Evolutionary conservation across 2,113 vertebrate genomes (phyloP), one percentile per base, ranked within the genome.

Genomic region (Silurus meridionalis): DNA sequence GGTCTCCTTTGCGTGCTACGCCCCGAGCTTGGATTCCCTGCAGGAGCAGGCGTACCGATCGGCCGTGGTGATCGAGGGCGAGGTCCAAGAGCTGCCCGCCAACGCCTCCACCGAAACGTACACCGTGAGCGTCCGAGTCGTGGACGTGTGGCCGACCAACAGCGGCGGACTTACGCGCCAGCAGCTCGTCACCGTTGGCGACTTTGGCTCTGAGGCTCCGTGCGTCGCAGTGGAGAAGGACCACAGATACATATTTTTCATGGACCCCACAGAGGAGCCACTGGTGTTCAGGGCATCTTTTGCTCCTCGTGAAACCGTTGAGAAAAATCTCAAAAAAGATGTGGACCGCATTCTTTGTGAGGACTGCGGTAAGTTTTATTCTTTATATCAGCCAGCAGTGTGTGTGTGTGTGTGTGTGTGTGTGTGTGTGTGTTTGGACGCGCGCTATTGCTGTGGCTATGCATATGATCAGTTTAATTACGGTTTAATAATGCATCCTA

Each of bases 241-340:
- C 96, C 96, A 96, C 94, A 96, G 96, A 94, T 98, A 98, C 92
- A 97, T 98, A 92, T 98, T 98, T 94, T 98, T 98, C 95, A 97
- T 98, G 96, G 97, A 97, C 95, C 97, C 97, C 90, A 97, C 97
- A 21, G 96, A 96, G 90, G 95, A 98, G 89, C 97, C 97, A 87
- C 93, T 96, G 85, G 96, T 98, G 85, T 98, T 97, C 95, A 97
- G 95, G 92, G 96, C 97, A 86, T 97, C 97, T 84, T 98, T 96
- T 94, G 97, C 97, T 89, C 97, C 97, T 37, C 91, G 97, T 89
- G 96, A 97, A 90, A 96, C 97, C 91, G 95, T 94, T 93, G 93
- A 96, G 95, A 96, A 96, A 94, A 96, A 97, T 93, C 95, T 96
- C 91, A 98, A 98, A 94, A 97, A 96, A 94, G 97, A 98, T 93